Evolutionary conservation across 2,113 vertebrate species (phyloP).

Genomic region (Mobula birostris): DNA sequence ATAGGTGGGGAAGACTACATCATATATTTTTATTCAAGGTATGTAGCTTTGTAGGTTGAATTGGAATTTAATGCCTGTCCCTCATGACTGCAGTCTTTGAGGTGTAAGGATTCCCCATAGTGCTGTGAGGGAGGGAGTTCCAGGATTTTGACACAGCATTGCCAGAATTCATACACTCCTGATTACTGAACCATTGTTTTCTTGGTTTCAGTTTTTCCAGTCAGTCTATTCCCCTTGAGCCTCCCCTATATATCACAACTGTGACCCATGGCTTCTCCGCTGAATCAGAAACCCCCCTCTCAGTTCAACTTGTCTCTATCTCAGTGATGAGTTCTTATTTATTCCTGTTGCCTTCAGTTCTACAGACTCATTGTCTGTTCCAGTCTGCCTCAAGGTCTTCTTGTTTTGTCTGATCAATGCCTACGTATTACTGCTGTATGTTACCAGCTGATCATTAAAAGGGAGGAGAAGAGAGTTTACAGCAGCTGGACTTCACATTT

Average conservation of each 20-base stretch:
- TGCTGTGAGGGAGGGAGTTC: too few species aligned
- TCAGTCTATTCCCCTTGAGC: background rate
- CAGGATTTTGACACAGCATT: too few species aligned
- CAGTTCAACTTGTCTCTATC: background rate
- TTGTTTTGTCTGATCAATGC: background rate
- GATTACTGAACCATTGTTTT: background rate
- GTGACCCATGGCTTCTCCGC: background rate
- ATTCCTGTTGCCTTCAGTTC: background rate
- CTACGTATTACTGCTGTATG: background rate
- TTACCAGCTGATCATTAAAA: conserved; percentile 11
- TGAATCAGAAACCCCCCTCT: background rate
- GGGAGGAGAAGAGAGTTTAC: background rate
- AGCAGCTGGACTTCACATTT: background rate
- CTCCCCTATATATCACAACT: background rate
- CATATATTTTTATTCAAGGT: too few species aligned
- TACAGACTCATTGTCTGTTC: background rate
- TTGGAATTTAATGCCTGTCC: too few species aligned
- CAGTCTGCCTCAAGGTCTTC: background rate
- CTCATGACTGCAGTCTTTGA: too few species aligned
- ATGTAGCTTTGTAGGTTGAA: too few species aligned
- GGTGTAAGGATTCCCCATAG: too few species aligned
- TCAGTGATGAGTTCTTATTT: background rate
- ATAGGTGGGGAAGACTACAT: background rate
- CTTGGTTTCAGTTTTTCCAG: background rate
- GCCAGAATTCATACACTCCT: background rate